Base-by-base conservation (phyloP, 2,888 invertebrate genomes). In the Tridacna crocea region DNA sequence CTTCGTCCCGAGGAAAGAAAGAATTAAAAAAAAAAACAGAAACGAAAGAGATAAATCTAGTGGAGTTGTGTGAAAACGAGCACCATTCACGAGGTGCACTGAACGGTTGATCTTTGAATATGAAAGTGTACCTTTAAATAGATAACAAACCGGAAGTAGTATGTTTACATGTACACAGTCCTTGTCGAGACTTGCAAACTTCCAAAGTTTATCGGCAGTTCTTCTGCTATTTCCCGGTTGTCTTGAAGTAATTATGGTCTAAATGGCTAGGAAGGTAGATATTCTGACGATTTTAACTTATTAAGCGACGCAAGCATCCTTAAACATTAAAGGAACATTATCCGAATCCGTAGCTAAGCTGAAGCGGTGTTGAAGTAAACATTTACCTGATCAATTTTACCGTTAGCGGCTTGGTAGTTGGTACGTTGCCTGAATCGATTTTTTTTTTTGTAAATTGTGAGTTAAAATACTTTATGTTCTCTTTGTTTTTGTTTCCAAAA, bases 321-420 rank as follows among this genome's bases (percentile, higher is more conserved):
- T 61, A n/a, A 22, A 24, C 22, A 61, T 22, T n/a, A 22, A 22
- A 61, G 13, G 13, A 61, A 61, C 61, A 3, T 55, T 13, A 12
- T 24, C 4, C 1, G 13, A 24, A 61, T 13, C 24, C 61, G 61
- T 61, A 61, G 61, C 13, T 22, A 61, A 61, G 61, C 22, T 24
- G 22, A 61, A 61, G 61, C 61, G 61, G 61, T 61, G 61, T 61
- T 22, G 24, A 24, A n/a, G 24, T 61, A 24, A 61, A 61, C 61
- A 24, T 13, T 61, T 61, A 61, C 61, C 26, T 22, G 61, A 61
- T 61, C 61, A 61, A 61, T 61, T 4, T 22, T 3, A 13, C 61
- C 61, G 3, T 8, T 36, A 36, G 36, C 36, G 3, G 36, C 3
- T 36, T 4, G 36, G 36, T 36, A 36, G 36, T 36, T 4, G 36